These are phyloP conservation scores for Hycleus phaleratus DNA, from an alignment of 1,140 invertebrate species.

Conservation along the genomic window DNA sequence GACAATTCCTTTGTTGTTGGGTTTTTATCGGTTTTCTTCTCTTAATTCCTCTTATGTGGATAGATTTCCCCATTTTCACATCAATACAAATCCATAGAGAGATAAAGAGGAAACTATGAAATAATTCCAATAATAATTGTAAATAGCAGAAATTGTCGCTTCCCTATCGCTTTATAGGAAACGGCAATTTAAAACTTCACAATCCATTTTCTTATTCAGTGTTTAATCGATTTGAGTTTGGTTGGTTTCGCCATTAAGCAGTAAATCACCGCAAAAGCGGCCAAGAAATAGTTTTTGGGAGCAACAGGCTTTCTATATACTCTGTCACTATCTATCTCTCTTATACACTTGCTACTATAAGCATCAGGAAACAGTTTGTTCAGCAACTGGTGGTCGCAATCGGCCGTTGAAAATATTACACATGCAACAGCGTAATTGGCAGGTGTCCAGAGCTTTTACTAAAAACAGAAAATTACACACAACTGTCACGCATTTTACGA, in stretches of 20 bases:
- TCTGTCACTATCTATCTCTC: too few species aligned
- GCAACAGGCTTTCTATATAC: slow-evolving; percentile 27
- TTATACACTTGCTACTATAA: slow-evolving; percentile 1
- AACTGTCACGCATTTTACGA: not conserved
- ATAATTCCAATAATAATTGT: too few species aligned
- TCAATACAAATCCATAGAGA: not conserved
- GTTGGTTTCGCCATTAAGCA: slow-evolving; percentile 2
- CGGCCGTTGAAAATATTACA: slow-evolving; percentile 32
- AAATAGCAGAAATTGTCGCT: too few species aligned
- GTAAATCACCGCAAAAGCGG: slow-evolving; percentile 18
- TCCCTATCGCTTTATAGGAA: too few species aligned
- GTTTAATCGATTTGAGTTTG: slow-evolving; percentile 13
- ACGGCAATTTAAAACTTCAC: too few species aligned
- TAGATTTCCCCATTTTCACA: not conserved
- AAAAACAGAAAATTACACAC: slow-evolving; percentile 6
- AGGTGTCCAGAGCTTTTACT: slow-evolving; percentile 30
- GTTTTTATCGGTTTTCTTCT: slow-evolving; percentile 1
- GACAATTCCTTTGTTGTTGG: slow-evolving; percentile 6
- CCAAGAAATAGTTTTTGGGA: slow-evolving; percentile 30
- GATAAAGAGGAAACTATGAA: too few species aligned
- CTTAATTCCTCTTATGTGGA: not conserved
- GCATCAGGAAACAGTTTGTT: slow-evolving; percentile 17
- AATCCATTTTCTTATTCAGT: slow-evolving; percentile 10
- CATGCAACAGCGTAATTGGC: slow-evolving; percentile 39
- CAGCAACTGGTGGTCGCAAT: slow-evolving; percentile 36